Evolutionary conservation across 2,888 invertebrate species (phyloP), one percentile per base, ranked within the genome.

Genomic region (Catocala sponsa): DNA sequence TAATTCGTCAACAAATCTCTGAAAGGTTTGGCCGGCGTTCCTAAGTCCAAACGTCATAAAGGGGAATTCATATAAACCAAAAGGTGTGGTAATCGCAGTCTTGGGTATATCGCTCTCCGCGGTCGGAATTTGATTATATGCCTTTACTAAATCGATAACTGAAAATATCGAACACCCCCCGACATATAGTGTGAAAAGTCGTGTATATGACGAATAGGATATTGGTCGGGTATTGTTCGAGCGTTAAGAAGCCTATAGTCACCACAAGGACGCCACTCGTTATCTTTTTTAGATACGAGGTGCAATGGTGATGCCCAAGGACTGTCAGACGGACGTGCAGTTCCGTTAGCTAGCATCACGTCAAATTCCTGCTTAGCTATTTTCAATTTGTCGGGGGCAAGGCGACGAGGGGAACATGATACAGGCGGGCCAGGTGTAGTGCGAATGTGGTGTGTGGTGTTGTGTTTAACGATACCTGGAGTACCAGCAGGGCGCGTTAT

Each of bases 51-150:
- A 25, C 25, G 25, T 25, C 25, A 25, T 25, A 25, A 25, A 25
- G 25, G 25, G 25, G 2, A 25, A 25, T 25, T 25, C 25, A 25
- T 25, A 25, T 4, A 25, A 25, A 25, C 25, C 25, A 25, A 25
- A 25, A 25, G 85, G 81, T 4, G 83, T 84, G 0, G 67, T 80
- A 1, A 84, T 79, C 0, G 82, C 85, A 0, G 86, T 86, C 60
- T 87, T 86, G 0, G 13, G 43, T 6, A 69, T 43, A 32, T 55
- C 49, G 11, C 1, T 4, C 12, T 58, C n/a, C 2, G 5, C 6
- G 5, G 60, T 50, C 4, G 59, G 48, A 0, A 46, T 35, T 4
- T 38, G 12, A 13, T 46, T 38, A n/a, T 38, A 15, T 6, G 46
- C 44, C 33, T 72, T 65, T 0, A 68, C 62, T 6, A 72, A 32